phyloP scores from a whole-genome alignment of 2,113 vertebrate species.

The Hippocampus guttulatus region DNA sequence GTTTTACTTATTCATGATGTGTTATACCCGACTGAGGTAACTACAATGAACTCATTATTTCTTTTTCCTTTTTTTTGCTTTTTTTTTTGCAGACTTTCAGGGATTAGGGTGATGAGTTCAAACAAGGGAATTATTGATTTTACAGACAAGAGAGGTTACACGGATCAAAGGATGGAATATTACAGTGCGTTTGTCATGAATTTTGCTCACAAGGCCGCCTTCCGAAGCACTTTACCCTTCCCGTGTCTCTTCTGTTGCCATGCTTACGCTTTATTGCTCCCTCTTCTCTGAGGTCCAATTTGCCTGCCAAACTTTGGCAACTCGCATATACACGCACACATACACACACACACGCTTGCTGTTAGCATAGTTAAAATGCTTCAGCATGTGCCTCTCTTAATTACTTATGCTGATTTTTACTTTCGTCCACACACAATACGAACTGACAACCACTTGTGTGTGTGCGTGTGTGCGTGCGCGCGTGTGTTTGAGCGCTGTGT shows the following conservation, averaged over 20 bases:
- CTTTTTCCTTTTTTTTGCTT: too few relatives aligned
- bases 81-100: too few relatives aligned
- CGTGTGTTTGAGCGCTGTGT: neutral
- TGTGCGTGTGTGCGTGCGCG: too few relatives aligned
- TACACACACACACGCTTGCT: neutral
- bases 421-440: neutral
- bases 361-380: slow-evolving; percentile 5
- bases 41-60: too few relatives aligned
- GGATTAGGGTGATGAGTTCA: too few relatives aligned
- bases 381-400: slow-evolving; percentile 12
- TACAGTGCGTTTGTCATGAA: neutral
- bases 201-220: neutral
- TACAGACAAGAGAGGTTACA: neutral
- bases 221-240: neutral
- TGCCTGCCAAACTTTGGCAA: slow-evolving; percentile 17
- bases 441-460: neutral
- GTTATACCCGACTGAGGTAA: too few relatives aligned
- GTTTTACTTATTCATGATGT: too few relatives aligned
- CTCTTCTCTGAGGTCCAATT: slow-evolving; percentile 31
- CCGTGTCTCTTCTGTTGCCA: neutral
- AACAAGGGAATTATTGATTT: too few relatives aligned
- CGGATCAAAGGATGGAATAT: neutral
- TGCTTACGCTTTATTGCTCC: slow-evolving; percentile 13
- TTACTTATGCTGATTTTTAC: slow-evolving; percentile 19
- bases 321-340: slow-evolving; percentile 5